These are phyloP conservation scores for Drosophila acutilabella DNA, from an alignment of 2,888 invertebrate genomes.

Conservation along the genomic window DNA sequence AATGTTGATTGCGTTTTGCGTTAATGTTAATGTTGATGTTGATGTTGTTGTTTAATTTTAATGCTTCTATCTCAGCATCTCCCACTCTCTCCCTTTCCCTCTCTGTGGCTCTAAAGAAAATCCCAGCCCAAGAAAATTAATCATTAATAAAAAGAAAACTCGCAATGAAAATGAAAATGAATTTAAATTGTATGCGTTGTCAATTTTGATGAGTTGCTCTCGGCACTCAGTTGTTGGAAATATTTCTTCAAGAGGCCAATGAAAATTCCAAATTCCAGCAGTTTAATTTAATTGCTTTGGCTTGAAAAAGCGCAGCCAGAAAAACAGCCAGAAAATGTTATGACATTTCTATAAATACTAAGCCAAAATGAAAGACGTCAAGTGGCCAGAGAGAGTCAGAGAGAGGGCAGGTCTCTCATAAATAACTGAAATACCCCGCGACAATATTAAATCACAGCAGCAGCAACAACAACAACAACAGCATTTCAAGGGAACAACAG, in stretches of 20 bases:
- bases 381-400: slow-evolving; percentile 33
- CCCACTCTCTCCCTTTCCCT: slow-evolving; percentile 4
- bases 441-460: slow-evolving; percentile 60
- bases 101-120: slow-evolving; percentile 5
- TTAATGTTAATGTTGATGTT: slow-evolving; percentile 35
- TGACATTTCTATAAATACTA: slow-evolving; percentile 71
- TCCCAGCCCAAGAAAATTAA: slow-evolving; percentile 52
- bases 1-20: slow-evolving; percentile 46
- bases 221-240: background rate
- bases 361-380: slow-evolving; percentile 36
- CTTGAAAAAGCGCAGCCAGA: slow-evolving; percentile 50
- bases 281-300: slow-evolving; percentile 71
- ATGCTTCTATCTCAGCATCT: slow-evolving; percentile 50
- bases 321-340: slow-evolving; percentile 56
- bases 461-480: slow-evolving; percentile 1
- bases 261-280: slow-evolving; percentile 60
- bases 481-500: background rate
- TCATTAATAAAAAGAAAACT: slow-evolving; percentile 67
- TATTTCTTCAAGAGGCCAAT: slow-evolving; percentile 1
- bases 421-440: slow-evolving; percentile 51
- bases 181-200: slow-evolving; percentile 71
- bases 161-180: slow-evolving; percentile 62
- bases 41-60: slow-evolving; percentile 68
- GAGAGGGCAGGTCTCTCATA: slow-evolving; percentile 35
- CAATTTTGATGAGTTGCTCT: slow-evolving; percentile 62